Percentiles rank a stretch among this genome's conserved stretches.
phyloP scores from a whole-genome alignment of 2,888 invertebrate species.

The Epicampocera succincta region DNA sequence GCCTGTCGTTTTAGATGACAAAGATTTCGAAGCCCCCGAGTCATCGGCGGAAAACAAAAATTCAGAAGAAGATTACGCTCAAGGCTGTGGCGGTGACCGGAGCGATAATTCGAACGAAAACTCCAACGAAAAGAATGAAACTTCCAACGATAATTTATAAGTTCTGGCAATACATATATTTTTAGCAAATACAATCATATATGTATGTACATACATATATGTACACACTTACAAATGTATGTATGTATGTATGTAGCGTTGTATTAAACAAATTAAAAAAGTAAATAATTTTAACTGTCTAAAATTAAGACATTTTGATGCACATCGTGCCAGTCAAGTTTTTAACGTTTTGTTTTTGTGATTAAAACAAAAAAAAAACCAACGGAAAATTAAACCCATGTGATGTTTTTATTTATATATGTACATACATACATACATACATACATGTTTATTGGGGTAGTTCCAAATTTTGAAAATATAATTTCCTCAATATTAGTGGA shows the following conservation, averaged over 20 bases:
- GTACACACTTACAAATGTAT: too few relatives aligned
- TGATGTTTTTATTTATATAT: background rate
- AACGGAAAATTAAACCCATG: too few relatives aligned
- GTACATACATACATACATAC: too few relatives aligned
- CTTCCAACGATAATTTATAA: slow-evolving; percentile 54
- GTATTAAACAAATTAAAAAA: background rate
- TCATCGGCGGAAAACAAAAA: slow-evolving; percentile 26
- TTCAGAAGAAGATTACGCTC: slow-evolving; percentile 75
- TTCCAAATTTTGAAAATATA: too few relatives aligned
- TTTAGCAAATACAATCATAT: too few relatives aligned
- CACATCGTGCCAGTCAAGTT: background rate
- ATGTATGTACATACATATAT: too few relatives aligned
- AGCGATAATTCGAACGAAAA: slow-evolving; percentile 55
- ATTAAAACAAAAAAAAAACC: background rate
- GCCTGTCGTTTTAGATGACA: background rate
- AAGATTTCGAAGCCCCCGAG: background rate
- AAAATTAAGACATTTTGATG: background rate
- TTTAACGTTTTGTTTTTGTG: background rate
- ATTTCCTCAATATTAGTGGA: too few relatives aligned
- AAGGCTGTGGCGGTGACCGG: slow-evolving; percentile 76
- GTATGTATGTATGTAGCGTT: too few relatives aligned
- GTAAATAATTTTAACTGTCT: background rate
- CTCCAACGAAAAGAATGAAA: slow-evolving; percentile 75
- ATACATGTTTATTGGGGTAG: too few relatives aligned
- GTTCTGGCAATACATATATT: background rate